These are phyloP conservation scores for Spermophilus dauricus DNA, from an alignment of 2,113 vertebrate species.

Conservation along the genomic window DNA sequence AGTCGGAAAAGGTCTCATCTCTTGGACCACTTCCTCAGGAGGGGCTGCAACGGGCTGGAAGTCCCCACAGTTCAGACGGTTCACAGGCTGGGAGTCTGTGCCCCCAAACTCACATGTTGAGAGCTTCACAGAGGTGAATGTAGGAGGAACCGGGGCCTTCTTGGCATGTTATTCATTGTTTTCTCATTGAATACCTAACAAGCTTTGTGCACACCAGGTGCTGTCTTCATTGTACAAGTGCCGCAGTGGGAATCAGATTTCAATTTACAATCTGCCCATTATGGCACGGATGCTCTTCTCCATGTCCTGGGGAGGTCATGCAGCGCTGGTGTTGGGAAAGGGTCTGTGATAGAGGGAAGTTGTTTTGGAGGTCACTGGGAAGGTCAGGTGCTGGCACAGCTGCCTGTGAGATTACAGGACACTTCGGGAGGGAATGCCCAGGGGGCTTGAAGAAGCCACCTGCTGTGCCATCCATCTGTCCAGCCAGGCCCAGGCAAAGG, in stretches of 20 bases:
- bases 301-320: fast-evolving
- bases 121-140: background rate
- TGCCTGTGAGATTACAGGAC: fast-evolving
- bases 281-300: too few species aligned
- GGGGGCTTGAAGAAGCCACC: background rate
- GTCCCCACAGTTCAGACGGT: too few species aligned
- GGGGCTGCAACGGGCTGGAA: too few species aligned
- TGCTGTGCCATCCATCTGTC: fast-evolving
- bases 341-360: too few species aligned
- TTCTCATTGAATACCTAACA: background rate
- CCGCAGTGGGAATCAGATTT: background rate
- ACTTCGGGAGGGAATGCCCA: fast-evolving
- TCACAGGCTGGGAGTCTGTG: background rate
- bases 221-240: background rate
- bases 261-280: background rate
- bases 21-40: background rate
- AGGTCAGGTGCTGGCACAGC: background rate
- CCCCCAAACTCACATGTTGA: background rate
- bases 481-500: fast-evolving
- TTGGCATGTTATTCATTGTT: too few species aligned
- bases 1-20: background rate
- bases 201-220: background rate
- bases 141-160: background rate
- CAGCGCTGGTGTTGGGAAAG: background rate
- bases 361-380: background rate